These are phyloP conservation scores for Anastrepha ludens DNA, from an alignment of 1,140 invertebrate genomes.

Conservation along the genomic window DNA sequence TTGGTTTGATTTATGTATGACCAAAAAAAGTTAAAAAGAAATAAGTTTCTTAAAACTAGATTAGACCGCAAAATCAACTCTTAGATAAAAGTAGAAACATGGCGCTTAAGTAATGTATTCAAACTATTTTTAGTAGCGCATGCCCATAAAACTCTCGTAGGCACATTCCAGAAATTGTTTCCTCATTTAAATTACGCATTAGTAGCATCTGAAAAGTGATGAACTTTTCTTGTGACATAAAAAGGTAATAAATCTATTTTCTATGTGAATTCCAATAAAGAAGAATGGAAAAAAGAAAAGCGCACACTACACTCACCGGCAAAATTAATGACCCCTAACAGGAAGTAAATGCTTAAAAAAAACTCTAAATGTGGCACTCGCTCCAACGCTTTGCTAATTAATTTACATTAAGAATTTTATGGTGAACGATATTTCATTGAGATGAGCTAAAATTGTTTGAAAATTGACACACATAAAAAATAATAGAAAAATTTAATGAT, in stretches of 20 bases:
- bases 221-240: not conserved
- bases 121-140: no score
- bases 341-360: constrained; percentile 2
- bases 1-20: no score
- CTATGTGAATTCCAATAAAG: not conserved
- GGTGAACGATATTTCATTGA: no score
- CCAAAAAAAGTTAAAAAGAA: no score
- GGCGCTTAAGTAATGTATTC: no score
- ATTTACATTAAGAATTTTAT: not conserved
- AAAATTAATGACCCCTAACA: constrained; percentile 28
- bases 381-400: not conserved
- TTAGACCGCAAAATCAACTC: no score
- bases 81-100: no score
- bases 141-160: no score
- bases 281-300: not conserved
- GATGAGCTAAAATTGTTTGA: no score
- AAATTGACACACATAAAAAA: no score
- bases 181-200: not conserved
- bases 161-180: not conserved
- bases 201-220: not conserved
- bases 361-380: constrained; percentile 5
- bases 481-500: no score
- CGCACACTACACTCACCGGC: not conserved
- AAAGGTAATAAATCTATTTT: constrained; percentile 17
- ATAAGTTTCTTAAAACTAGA: no score